phyloP scores from a whole-genome alignment of 2,113 vertebrate genomes.

The Trichechus manatus region DNA sequence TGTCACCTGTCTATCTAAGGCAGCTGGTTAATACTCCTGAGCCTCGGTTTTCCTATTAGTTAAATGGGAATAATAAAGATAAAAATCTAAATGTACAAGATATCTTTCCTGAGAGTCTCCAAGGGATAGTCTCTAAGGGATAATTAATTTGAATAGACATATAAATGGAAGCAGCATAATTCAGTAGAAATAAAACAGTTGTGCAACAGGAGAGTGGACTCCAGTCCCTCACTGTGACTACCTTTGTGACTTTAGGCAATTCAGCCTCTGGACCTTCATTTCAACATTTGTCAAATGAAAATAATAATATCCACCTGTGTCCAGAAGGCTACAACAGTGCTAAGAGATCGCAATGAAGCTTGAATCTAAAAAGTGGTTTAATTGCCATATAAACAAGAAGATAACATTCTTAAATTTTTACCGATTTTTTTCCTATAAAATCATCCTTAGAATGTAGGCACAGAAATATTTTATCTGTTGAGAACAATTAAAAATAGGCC shows the following conservation, averaged over 20 bases:
- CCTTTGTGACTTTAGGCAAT: neutral
- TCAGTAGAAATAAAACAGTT: neutral
- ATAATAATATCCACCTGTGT: neutral
- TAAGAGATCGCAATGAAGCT: neutral
- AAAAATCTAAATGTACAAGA: conserved; percentile 42
- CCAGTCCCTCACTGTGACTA: neutral
- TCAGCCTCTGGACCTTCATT: neutral
- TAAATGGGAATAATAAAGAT: conserved; percentile 19
- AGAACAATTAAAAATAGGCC: neutral
- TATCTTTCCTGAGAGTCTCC: neutral
- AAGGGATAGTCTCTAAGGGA: neutral
- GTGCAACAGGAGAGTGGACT: neutral
- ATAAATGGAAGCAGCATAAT: neutral
- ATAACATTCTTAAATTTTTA: conserved; percentile 34
- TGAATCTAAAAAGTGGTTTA: neutral
- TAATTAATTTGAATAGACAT: neutral
- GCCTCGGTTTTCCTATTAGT: neutral
- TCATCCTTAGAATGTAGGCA: neutral
- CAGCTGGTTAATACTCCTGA: neutral
- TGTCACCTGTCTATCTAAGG: neutral
- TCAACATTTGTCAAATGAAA: neutral
- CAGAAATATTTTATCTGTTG: neutral
- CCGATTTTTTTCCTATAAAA: neutral
- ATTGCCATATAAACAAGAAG: conserved; percentile 1
- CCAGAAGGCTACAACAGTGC: neutral